Evolutionary conservation across 2,888 invertebrate genomes (phyloP).

Genomic region (Drosophila yooni): DNA sequence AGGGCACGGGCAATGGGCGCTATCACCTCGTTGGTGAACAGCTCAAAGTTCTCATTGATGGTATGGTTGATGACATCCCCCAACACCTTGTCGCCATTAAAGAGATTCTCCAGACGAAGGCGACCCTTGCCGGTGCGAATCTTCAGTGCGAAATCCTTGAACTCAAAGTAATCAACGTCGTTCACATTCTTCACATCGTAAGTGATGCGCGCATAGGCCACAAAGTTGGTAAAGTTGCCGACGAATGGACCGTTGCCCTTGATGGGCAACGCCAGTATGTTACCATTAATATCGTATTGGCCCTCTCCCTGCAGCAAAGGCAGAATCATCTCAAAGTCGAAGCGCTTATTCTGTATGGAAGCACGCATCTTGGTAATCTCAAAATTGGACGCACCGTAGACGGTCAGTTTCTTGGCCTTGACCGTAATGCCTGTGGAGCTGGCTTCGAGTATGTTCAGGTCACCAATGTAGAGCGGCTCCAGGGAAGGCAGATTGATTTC

Average conservation of each 20-base stretch:
- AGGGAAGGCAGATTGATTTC: slow-evolving; percentile 89
- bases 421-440: slow-evolving; percentile 79
- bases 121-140: slow-evolving; percentile 89
- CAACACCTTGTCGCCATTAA: slow-evolving; percentile 89
- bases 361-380: slow-evolving; percentile 86
- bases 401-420: slow-evolving; percentile 87
- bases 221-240: slow-evolving; percentile 89
- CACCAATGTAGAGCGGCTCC: slow-evolving; percentile 90
- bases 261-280: slow-evolving; percentile 90
- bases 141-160: slow-evolving; percentile 88
- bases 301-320: slow-evolving; percentile 87
- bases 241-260: slow-evolving; percentile 89
- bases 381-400: slow-evolving; percentile 88
- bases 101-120: slow-evolving; percentile 90
- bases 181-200: slow-evolving; percentile 87
- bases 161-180: slow-evolving; percentile 87
- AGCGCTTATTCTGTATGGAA: slow-evolving; percentile 83
- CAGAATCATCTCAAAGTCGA: slow-evolving; percentile 87
- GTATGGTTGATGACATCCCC: slow-evolving; percentile 90
- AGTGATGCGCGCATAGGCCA: slow-evolving; percentile 87
- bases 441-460: slow-evolving; percentile 89
- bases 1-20: slow-evolving; percentile 89
- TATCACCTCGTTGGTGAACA: slow-evolving; percentile 89
- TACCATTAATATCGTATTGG: slow-evolving; percentile 89
- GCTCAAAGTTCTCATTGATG: slow-evolving; percentile 88